Percentiles rank a stretch among this genome's conserved stretches.
phyloP scores from a whole-genome alignment of 2,113 vertebrate genomes.

The Rattus norvegicus region DNA sequence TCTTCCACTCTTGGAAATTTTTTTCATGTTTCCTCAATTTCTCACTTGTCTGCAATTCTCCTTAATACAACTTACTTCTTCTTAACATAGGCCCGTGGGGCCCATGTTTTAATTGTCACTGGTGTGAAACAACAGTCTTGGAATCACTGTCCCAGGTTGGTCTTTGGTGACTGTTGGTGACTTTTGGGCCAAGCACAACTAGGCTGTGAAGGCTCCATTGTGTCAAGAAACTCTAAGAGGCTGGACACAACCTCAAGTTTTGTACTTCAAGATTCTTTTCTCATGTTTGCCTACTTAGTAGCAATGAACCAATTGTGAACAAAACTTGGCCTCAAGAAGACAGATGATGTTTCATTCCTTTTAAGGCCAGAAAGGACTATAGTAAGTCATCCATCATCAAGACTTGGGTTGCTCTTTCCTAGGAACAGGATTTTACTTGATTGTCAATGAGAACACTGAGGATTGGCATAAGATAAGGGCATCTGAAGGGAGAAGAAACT shows the following conservation, averaged over 20 bases:
- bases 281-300: background rate
- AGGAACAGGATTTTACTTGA: background rate
- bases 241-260: background rate
- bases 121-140: background rate
- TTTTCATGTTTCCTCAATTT: background rate
- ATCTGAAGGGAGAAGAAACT: background rate
- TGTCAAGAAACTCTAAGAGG: background rate
- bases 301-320: background rate
- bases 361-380: background rate
- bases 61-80: background rate
- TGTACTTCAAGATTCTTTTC: background rate
- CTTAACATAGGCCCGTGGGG: background rate
- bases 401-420: background rate
- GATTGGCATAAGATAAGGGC: background rate
- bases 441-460: background rate
- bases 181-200: background rate
- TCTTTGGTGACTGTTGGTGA: background rate
- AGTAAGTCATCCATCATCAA: background rate
- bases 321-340: background rate
- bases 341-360: background rate
- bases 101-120: background rate
- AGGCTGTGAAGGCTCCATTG: background rate
- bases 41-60: background rate
- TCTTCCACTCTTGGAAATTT: background rate
- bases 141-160: background rate